Base-by-base conservation (phyloP, 2,113 vertebrate genomes). In the Chloropsis hardwickii region DNA sequence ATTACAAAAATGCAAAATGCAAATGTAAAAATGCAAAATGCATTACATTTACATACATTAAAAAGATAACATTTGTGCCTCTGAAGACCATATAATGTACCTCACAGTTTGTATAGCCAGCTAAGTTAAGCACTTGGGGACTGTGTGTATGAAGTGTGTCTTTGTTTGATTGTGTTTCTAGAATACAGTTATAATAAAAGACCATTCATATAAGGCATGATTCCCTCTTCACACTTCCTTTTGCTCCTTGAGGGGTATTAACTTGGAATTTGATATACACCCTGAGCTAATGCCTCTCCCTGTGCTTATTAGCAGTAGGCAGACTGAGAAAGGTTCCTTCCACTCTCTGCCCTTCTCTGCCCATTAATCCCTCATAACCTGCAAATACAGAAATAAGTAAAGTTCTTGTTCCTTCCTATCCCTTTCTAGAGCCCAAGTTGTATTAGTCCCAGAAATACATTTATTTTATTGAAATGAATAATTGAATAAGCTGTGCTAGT, bases 41-140 rank as follows among this genome's bases (percentile, higher is more conserved):
- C n/a, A 40, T 83, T 64, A 44, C 37, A 93, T 92, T 92, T 95
- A 37, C 88, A 90, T 90, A 22, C 76, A 90, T 94, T 86, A 42
- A 93, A 64, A 88, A 74, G 56, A 83, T 84, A 90, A 66, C 37
- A 71, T 78, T 94, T 91, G 53, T 93, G 64, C 60, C 82, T 92
- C 82, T 83, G 48, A 86, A 86, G 74, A 94, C 56, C 31, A 62
- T 71, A 53, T 90, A 78, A 92, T 94, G 42, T 78, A 15, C 67
- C 35, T 90, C 40, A 53, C 25, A 57, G 60, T 93, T 83, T 90
- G 47, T 86, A 70, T 15, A 96, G 69, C 78, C 74, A 51, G 39
- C 48, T 74, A 88, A 69, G 64, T 71, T 44, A 51, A 86, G 31
- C 4, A 8, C 76, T 83, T 51, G 31, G 79, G 82, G 64, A 86